A percentile compares a stretch with the other conserved stretches of the same genome.
These are phyloP conservation scores for Aldabrachelys gigantea DNA, from an alignment of 2,113 vertebrate genomes.

Conservation along the genomic window DNA sequence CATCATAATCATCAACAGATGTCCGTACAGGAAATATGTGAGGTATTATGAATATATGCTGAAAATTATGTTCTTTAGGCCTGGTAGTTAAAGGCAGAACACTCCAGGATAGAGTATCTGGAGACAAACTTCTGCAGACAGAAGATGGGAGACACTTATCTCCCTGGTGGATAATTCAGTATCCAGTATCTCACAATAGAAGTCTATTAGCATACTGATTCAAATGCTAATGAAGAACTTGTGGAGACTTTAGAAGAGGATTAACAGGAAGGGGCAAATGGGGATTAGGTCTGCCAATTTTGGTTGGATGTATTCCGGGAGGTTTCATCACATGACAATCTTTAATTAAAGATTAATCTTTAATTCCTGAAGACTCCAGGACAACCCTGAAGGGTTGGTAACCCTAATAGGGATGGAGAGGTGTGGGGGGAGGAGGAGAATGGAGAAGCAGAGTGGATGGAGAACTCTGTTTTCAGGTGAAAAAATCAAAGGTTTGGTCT, in stretches of 20 bases:
- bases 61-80: not conserved
- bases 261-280: not conserved
- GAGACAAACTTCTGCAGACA: not conserved
- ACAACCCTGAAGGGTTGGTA: not conserved
- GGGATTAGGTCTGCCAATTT: not conserved
- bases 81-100: not conserved
- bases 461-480: not conserved
- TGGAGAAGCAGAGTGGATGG: not conserved
- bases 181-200: not conserved
- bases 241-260: not conserved
- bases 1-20: not conserved
- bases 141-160: not conserved
- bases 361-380: no score
- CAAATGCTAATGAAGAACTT: not conserved
- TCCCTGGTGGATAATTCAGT: not conserved
- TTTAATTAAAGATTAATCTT: not conserved
- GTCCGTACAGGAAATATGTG: not conserved
- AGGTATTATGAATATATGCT: not conserved
- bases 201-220: not conserved
- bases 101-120: not conserved
- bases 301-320: not conserved
- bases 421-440: no score
- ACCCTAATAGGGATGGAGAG: not conserved
- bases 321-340: not conserved
- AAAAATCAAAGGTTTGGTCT: not conserved